Base-by-base conservation (phyloP, 2,888 invertebrate species). In the Lymantria monacha region DNA sequence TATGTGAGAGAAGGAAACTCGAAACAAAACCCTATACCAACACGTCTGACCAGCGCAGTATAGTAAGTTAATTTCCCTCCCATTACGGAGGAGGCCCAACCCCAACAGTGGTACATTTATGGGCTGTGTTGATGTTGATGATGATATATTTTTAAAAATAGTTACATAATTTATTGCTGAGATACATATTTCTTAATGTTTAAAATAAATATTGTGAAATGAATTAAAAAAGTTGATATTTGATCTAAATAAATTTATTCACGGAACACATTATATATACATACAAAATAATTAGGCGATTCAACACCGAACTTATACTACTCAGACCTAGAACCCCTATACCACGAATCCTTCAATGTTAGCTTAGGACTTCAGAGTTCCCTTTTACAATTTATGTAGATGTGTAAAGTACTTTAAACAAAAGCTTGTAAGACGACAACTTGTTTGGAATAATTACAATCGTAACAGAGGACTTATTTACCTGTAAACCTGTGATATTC, bases 341-440 rank as follows among this genome's bases (percentile, higher is more conserved):
- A 55, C 51, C 51, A 51, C 22, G 22, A 44, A 44, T 49, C 56
- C 51, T 51, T 43, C 13, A 43, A 46, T 74, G 67, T 75, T 75
- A 66, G 70, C 59, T 72, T 74, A 75, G 75, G 74, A 69, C 66
- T 57, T 63, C 55, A 57, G 61, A 60, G 57, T 58, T 60, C 49
- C 47, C 51, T 55, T 46, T 61, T 55, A 57, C 43, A 58, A 57
- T 66, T 48, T 57, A 63, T 55, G 56, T 59, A 58, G 46, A 56
- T 58, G 52, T 50, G 46, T 48, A 53, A 42, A 56, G 57, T 59
- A 51, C 55, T 61, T 52, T 46, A 45, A 53, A 64, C 58, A 59
- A 62, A 63, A 60, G 61, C 53, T 44, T 56, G 61, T 55, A 64
- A 66, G 60, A 70, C 51, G 54, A 48, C 51, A 48, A 59, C 57